Conservation (phyloP, 2,888 invertebrate genomes). For the Aphidius colemani region DNA sequence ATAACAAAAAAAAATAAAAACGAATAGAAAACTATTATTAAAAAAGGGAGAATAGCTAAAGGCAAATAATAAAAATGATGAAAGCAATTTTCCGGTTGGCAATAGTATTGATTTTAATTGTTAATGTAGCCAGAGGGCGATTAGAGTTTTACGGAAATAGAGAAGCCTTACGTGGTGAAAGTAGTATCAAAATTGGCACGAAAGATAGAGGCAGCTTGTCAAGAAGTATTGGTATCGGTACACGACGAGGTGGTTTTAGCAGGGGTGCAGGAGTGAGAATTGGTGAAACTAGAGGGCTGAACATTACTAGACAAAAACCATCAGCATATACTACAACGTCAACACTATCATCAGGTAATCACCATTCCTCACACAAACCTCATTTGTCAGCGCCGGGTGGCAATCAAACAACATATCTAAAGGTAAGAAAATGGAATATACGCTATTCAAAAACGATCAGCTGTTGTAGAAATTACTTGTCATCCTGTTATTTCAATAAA, state of each 20-base stretch:
- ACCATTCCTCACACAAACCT: constrained; percentile 25
- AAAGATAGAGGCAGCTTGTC: constrained; percentile 44
- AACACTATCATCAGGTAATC: constrained; percentile 12
- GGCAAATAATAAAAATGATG: too few species aligned
- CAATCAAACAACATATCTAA: constrained; percentile 34
- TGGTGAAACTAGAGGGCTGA: constrained; percentile 50
- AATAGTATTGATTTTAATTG: too few species aligned
- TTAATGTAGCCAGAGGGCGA: constrained; percentile 11
- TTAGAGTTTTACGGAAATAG: constrained; percentile 39
- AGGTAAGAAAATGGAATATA: constrained; percentile 21
- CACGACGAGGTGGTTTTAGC: constrained; percentile 45
- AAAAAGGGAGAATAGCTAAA: too few species aligned
- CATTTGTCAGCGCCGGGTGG: constrained; percentile 31
- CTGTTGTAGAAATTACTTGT: too few species aligned
- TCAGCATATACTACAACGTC: constrained; percentile 44
- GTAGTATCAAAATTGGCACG: constrained; percentile 54
- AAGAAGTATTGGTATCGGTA: constrained; percentile 45
- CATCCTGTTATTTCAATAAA: too few species aligned
- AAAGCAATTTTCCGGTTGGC: too few species aligned
- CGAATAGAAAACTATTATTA: too few species aligned
- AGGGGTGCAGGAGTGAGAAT: constrained; percentile 48
- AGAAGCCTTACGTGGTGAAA: constrained; percentile 49
- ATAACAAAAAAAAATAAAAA: too few species aligned
- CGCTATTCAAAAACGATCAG: too few species aligned
- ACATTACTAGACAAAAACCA: constrained; percentile 49